Conservation (phyloP, 2,888 invertebrate genomes). For the Dynastes tityus region DNA sequence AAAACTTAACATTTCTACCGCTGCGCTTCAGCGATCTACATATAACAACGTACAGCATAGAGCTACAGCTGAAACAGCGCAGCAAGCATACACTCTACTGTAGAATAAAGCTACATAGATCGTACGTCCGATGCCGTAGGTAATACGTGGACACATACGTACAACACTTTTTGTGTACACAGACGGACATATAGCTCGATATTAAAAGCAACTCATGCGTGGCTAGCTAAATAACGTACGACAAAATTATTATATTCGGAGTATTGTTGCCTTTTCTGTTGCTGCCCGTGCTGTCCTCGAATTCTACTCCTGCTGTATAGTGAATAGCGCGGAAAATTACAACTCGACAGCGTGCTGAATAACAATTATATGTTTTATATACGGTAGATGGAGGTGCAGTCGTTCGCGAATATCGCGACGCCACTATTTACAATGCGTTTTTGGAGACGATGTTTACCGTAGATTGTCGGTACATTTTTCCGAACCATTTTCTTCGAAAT, state of each 20-base stretch:
- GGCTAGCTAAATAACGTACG: constrained; percentile 24
- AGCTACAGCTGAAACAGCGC: too few species aligned
- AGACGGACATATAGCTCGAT: background rate
- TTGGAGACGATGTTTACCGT: background rate
- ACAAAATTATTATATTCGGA: constrained; percentile 27
- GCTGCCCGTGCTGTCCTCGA: constrained; percentile 4
- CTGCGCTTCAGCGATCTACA: too few species aligned
- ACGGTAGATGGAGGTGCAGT: constrained; percentile 17
- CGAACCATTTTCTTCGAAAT: background rate
- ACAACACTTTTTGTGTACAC: too few species aligned
- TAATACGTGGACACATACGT: too few species aligned
- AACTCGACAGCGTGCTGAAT: constrained; percentile 30
- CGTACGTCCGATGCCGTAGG: too few species aligned
- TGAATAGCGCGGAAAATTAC: constrained; percentile 38
- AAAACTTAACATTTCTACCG: too few species aligned
- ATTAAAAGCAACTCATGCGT: constrained; percentile 37
- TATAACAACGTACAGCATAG: too few species aligned
- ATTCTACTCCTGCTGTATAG: constrained; percentile 3
- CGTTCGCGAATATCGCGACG: background rate
- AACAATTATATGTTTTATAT: constrained; percentile 30
- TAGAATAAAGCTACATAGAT: too few species aligned
- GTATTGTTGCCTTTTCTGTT: constrained; percentile 12
- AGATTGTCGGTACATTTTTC: background rate
- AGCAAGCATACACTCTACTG: too few species aligned
- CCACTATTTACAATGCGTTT: background rate